phyloP scores from a whole-genome alignment of 2,797 vertebrate species.

The Mallotus villosus region DNA sequence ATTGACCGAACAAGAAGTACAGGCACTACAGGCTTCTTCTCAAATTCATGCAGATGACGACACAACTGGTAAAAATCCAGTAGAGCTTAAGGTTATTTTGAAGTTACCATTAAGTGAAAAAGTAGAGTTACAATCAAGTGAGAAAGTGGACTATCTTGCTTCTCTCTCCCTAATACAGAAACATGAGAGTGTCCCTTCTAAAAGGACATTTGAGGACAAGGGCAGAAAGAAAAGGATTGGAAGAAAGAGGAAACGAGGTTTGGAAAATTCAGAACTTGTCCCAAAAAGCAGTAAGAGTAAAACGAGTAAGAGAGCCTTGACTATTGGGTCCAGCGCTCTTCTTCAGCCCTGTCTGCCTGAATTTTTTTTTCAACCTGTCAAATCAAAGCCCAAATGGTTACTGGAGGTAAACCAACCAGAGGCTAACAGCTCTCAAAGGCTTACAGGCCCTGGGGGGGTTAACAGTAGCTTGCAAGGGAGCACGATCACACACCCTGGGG shows the following conservation, averaged over 20 bases:
- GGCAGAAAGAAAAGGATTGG: not conserved
- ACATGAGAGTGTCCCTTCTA: not conserved
- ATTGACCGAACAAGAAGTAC: slow-evolving; percentile 15
- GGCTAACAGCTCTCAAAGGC: not conserved
- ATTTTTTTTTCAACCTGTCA: not conserved
- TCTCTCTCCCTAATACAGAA: slow-evolving; percentile 9
- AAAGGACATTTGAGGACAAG: not conserved
- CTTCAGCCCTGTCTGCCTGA: not conserved
- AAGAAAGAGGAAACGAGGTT: slow-evolving; percentile 23
- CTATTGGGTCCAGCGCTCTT: not conserved
- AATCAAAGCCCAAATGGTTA: not conserved
- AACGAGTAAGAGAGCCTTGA: not conserved
- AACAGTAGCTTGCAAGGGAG: no score
- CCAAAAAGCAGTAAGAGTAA: slow-evolving; percentile 21
- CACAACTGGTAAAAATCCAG: not conserved
- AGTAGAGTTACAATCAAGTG: not conserved
- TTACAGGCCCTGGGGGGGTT: not conserved
- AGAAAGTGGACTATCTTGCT: not conserved
- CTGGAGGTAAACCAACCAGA: not conserved
- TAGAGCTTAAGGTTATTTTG: not conserved
- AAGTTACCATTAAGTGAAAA: not conserved
- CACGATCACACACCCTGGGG: no score
- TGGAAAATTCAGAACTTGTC: not conserved
- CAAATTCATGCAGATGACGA: not conserved
- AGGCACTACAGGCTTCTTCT: not conserved